Conservation (phyloP, 2,888 invertebrate genomes). For the Actias luna region DNA sequence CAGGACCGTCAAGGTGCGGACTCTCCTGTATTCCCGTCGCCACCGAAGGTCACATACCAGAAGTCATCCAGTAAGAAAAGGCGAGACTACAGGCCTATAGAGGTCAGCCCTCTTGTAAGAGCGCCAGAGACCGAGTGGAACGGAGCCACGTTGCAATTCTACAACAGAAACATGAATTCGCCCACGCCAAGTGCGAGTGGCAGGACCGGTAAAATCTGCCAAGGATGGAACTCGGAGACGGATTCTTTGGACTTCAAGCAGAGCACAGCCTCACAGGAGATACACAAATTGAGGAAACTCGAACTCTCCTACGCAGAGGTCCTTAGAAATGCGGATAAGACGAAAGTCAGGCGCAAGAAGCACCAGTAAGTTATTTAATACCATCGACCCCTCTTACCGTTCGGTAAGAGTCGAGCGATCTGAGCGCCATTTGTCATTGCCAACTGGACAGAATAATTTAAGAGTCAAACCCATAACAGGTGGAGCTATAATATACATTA, state of each 20-base stretch:
- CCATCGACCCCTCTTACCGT: constrained; percentile 67
- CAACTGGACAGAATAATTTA: constrained; percentile 76
- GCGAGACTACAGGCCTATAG: constrained; percentile 81
- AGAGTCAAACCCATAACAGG: too few species aligned
- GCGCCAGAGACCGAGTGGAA: constrained; percentile 83
- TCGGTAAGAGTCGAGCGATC: constrained; percentile 70
- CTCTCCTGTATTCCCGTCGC: constrained; percentile 85
- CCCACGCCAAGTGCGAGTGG: constrained; percentile 82
- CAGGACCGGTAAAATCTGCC: constrained; percentile 73
- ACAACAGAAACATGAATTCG: constrained; percentile 82
- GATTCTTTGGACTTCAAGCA: constrained; percentile 77
- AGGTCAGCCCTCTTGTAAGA: constrained; percentile 74
- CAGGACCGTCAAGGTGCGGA: constrained; percentile 85
- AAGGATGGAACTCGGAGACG: constrained; percentile 75
- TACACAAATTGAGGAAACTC: constrained; percentile 89
- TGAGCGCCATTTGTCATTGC: constrained; percentile 78
- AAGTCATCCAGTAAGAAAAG: constrained; percentile 80
- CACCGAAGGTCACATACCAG: constrained; percentile 84
- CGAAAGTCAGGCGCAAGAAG: constrained; percentile 75
- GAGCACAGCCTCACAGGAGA: constrained; percentile 91
- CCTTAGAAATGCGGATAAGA: constrained; percentile 86
- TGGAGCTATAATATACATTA: too few species aligned
- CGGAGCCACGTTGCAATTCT: constrained; percentile 87
- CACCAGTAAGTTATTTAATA: constrained; percentile 70
- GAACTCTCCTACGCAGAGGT: constrained; percentile 94